These are phyloP conservation scores for Dolomedes plantarius DNA, from an alignment of 2,888 invertebrate species.

Conservation along the genomic window DNA sequence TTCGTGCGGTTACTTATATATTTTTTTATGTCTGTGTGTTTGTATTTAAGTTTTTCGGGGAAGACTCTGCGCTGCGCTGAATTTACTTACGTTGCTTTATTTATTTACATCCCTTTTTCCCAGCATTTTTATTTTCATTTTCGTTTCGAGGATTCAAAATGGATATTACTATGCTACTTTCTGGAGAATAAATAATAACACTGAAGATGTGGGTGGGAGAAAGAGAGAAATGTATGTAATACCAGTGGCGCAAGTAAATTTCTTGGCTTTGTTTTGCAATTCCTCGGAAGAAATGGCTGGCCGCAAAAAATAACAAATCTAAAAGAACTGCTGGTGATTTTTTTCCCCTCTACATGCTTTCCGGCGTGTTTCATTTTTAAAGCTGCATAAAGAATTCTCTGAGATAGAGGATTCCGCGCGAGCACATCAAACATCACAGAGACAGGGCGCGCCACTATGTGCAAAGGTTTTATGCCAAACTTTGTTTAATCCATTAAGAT, in stretches of 20 bases:
- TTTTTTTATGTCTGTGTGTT: constrained; percentile 50
- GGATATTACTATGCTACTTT: constrained; percentile 57
- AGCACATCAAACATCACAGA: constrained; percentile 26
- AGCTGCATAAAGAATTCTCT: constrained; percentile 45
- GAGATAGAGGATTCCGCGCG: constrained; percentile 3
- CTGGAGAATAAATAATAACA: constrained; percentile 16
- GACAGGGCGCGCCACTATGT: constrained; percentile 1
- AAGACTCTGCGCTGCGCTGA: neutral
- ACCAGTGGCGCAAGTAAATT: constrained; percentile 14
- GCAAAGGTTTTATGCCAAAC: constrained; percentile 20
- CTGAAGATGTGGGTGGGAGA: neutral
- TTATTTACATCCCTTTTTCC: constrained; percentile 9
- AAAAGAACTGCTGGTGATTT: neutral
- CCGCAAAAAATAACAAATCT: constrained; percentile 29
- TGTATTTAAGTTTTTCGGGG: constrained; percentile 49
- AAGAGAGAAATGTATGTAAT: constrained; percentile 11
- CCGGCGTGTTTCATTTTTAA: constrained; percentile 44
- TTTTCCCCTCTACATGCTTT: neutral
- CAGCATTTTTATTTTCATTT: constrained; percentile 2
- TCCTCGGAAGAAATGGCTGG: constrained; percentile 22
- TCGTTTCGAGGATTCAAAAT: constrained; percentile 46
- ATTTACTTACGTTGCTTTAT: neutral
- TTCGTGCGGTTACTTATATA: constrained; percentile 27
- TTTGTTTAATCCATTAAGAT: constrained; percentile 34
- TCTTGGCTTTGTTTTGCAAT: constrained; percentile 49